Evolutionary conservation across 2,888 invertebrate genomes (phyloP).

Genomic region (Heliconius aoede): DNA sequence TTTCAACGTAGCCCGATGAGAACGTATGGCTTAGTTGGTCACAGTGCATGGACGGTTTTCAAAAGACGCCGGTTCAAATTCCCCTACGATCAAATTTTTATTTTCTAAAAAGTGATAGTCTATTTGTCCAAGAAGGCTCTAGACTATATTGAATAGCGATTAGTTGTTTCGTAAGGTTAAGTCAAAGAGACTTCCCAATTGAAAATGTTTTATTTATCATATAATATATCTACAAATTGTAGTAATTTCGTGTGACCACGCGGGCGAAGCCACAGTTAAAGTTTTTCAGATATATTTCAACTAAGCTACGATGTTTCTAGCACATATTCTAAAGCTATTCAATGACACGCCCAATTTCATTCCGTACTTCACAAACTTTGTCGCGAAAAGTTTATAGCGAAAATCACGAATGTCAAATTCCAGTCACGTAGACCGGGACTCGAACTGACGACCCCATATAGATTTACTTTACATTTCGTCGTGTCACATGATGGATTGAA

Average conservation of each 20-base stretch:
- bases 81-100: no score
- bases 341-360: slow-evolving; percentile 12
- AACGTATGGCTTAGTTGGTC: no score
- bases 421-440: slow-evolving; percentile 43
- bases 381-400: slow-evolving; percentile 41
- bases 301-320: background rate
- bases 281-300: background rate
- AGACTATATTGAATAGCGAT: no score
- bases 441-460: slow-evolving; percentile 36
- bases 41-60: no score
- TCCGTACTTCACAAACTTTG: slow-evolving; percentile 17
- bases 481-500: slow-evolving; percentile 44
- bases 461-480: slow-evolving; percentile 46
- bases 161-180: no score
- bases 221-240: no score
- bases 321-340: slow-evolving; percentile 11
- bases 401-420: slow-evolving; percentile 38
- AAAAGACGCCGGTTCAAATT: no score
- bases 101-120: no score
- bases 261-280: background rate
- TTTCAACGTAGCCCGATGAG: no score
- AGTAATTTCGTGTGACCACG: background rate
- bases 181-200: no score
- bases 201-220: no score
- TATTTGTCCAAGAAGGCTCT: no score